Percentiles rank a stretch among this genome's conserved stretches.
Evolutionary conservation across 2,888 invertebrate species (phyloP).

Genomic region (Pemphredon lugubris): DNA sequence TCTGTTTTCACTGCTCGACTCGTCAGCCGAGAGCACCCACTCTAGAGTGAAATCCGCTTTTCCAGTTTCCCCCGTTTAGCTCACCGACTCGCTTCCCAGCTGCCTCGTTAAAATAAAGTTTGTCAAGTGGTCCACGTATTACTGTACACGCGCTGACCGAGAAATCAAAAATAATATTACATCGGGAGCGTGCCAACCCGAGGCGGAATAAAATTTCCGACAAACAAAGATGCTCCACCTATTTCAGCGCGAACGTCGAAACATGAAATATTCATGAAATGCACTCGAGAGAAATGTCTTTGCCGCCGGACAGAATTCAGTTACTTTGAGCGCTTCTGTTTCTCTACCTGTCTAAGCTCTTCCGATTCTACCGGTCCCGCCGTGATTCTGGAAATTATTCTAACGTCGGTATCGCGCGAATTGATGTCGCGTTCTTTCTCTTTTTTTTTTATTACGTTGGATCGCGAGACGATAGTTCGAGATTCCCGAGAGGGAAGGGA

Average conservation of each 20-base stretch:
- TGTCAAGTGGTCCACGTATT: conserved; percentile 36
- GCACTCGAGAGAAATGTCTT: not conserved
- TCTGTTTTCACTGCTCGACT: too few species aligned
- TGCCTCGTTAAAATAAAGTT: conserved; percentile 21
- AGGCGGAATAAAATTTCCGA: conserved; percentile 23
- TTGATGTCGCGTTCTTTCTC: too few species aligned
- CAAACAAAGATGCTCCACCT: conserved; percentile 5
- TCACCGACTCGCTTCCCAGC: too few species aligned
- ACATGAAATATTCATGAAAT: not conserved
- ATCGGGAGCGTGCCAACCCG: conserved; percentile 7
- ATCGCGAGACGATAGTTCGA: too few species aligned
- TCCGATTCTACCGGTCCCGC: not conserved
- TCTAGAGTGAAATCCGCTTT: too few species aligned
- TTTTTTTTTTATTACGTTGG: too few species aligned
- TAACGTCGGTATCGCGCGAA: not conserved
- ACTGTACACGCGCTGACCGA: too few species aligned
- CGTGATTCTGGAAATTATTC: not conserved
- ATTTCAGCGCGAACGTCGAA: not conserved
- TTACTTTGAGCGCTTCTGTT: conserved; percentile 6
- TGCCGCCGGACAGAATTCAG: not conserved
- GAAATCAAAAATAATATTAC: conserved; percentile 38
- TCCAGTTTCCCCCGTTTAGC: too few species aligned
- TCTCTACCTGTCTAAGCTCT: not conserved
- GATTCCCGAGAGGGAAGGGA: too few species aligned
- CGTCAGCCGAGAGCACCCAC: too few species aligned